phyloP scores from a whole-genome alignment of 2,113 vertebrate genomes.

The Prionailurus viverrinus region DNA sequence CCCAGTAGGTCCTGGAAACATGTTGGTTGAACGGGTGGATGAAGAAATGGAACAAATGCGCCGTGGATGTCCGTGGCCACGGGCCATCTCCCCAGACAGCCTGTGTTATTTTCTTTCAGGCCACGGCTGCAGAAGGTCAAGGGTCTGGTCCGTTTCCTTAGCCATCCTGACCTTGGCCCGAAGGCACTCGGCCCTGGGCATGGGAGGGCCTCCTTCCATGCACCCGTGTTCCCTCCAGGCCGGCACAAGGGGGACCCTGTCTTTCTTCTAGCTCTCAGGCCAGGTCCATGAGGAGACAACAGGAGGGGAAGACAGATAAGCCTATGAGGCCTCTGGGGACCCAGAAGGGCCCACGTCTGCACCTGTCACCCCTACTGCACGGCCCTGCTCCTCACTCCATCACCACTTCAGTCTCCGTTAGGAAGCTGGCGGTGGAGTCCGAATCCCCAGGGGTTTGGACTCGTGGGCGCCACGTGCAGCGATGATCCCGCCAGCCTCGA shows the following conservation, averaged over 20 bases:
- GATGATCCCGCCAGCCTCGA: background rate
- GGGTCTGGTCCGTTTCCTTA: background rate
- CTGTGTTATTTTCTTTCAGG: background rate
- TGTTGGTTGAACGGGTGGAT: background rate
- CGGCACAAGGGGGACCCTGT: background rate
- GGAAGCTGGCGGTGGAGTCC: background rate
- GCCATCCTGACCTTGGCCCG: background rate
- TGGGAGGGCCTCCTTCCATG: background rate
- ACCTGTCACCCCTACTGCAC: fast-evolving
- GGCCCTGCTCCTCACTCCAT: too few species aligned
- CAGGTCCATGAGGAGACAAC: too few species aligned
- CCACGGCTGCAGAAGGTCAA: background rate
- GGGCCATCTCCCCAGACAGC: background rate
- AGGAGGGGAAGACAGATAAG: background rate
- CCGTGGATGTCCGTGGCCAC: background rate
- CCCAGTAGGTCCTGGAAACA: background rate
- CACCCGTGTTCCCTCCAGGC: background rate
- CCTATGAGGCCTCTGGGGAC: background rate
- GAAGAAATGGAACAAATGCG: background rate
- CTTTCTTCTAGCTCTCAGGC: background rate
- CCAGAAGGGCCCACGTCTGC: fast-evolving
- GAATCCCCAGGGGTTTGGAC: background rate
- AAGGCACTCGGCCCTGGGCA: background rate
- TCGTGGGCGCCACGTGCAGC: fast-evolving
- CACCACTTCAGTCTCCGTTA: background rate